Conservation (phyloP, 2,113 vertebrate genomes). For the Formicarius rufipectus region DNA sequence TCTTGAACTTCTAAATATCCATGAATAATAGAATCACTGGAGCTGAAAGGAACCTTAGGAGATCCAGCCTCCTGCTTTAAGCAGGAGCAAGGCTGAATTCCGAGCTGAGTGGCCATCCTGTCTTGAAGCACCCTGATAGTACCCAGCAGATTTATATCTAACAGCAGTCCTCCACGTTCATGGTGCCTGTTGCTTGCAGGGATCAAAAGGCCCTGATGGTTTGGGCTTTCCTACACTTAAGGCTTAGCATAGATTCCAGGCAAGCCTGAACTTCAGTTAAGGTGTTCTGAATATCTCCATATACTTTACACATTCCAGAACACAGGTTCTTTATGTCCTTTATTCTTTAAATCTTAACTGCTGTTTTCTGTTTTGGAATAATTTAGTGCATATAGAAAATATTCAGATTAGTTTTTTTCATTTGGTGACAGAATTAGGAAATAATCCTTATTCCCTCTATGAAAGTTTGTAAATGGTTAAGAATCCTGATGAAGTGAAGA, state of each 20-base stretch:
- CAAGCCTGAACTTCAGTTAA: neutral
- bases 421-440: neutral
- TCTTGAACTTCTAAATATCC: constrained; percentile 24
- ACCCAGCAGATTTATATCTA: neutral
- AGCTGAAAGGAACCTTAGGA: neutral
- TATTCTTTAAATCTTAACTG: neutral
- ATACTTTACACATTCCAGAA: neutral
- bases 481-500: neutral
- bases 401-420: neutral
- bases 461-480: neutral
- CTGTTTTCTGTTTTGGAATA: neutral
- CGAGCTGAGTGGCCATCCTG: neutral
- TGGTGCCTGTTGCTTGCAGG: neutral
- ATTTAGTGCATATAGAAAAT: neutral
- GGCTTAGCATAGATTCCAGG: neutral
- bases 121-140: neutral
- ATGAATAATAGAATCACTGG: constrained; percentile 11
- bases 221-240: neutral
- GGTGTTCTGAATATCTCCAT: neutral
- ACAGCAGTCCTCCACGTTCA: neutral
- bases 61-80: neutral
- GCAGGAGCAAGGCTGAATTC: neutral
- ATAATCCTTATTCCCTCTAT: neutral
- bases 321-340: neutral
- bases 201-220: neutral